Percentiles rank a stretch among this genome's conserved stretches.
Conservation (phyloP, 2,888 invertebrate genomes). For the Dasysyrphus tricinctus region DNA sequence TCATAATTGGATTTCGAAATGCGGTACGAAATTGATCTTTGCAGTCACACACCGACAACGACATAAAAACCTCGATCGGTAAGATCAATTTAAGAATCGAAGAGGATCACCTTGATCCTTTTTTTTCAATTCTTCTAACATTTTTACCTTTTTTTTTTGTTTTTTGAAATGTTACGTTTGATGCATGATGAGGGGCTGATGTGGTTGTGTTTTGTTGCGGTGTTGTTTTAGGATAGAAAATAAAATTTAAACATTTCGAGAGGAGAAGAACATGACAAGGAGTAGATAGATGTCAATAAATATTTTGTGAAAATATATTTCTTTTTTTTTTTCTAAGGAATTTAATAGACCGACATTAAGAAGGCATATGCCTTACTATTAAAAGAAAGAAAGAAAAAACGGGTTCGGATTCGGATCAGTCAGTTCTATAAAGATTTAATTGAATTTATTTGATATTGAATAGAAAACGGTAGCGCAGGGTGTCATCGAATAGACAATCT, state of each 20-base stretch:
- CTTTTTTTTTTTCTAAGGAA: slow-evolving; percentile 54
- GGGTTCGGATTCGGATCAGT: slow-evolving; percentile 39
- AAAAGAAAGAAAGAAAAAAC: slow-evolving; percentile 7
- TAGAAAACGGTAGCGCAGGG: slow-evolving; percentile 69
- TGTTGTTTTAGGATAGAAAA: slow-evolving; percentile 72
- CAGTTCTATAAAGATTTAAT: slow-evolving; percentile 57
- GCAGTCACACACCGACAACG: slow-evolving; percentile 39
- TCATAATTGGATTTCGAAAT: slow-evolving; percentile 72
- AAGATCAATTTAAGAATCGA: slow-evolving; percentile 32
- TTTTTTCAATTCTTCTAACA: slow-evolving; percentile 15
- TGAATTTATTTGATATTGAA: slow-evolving; percentile 69
- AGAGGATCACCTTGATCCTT: slow-evolving; percentile 66
- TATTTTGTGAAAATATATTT: slow-evolving; percentile 48
- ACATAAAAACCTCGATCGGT: slow-evolving; percentile 23
- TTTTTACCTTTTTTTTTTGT: slow-evolving; percentile 29
- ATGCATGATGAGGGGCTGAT: slow-evolving; percentile 57
- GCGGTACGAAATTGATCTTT: slow-evolving; percentile 68
- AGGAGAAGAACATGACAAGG: slow-evolving; percentile 66
- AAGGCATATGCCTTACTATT: slow-evolving; percentile 28
- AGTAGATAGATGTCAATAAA: slow-evolving; percentile 75
- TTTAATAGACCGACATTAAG: slow-evolving; percentile 49
- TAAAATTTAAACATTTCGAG: slow-evolving; percentile 29
- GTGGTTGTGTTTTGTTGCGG: slow-evolving; percentile 50
- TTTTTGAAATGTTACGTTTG: slow-evolving; percentile 49
- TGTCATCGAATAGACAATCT: slow-evolving; percentile 65